phyloP scores from a whole-genome alignment of 2,888 invertebrate genomes.

The Lymantria monacha region DNA sequence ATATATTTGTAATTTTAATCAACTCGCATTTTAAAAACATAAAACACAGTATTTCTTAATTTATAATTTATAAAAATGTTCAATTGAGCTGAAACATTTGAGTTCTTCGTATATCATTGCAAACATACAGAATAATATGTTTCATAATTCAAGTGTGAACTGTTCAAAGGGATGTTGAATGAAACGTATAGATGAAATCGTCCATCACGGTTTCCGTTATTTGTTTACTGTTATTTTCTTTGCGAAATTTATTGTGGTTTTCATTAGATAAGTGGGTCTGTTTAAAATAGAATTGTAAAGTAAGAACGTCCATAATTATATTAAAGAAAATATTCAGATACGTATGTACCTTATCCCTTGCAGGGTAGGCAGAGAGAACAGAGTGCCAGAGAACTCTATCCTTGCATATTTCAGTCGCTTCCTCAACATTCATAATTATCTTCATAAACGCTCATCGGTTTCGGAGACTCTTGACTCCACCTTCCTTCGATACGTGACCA shows the following conservation, averaged over 20 bases:
- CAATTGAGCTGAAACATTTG: constrained; percentile 20
- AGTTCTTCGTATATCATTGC: constrained; percentile 28
- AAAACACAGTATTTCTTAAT: constrained; percentile 15
- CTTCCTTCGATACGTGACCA: too few relatives aligned
- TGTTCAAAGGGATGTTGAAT: constrained; percentile 39
- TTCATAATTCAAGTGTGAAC: constrained; percentile 28
- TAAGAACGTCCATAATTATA: background rate
- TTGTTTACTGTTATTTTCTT: constrained; percentile 11
- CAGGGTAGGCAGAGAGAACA: too few relatives aligned
- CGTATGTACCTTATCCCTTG: too few relatives aligned
- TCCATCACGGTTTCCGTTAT: constrained; percentile 13
- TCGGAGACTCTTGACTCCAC: too few relatives aligned
- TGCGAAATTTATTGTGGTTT: constrained; percentile 5
- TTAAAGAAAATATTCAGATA: background rate
- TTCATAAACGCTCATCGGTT: too few relatives aligned
- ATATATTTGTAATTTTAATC: too few relatives aligned
- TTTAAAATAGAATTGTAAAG: background rate
- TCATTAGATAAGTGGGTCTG: background rate
- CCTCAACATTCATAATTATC: too few relatives aligned
- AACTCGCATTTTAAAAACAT: too few relatives aligned
- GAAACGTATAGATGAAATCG: constrained; percentile 30
- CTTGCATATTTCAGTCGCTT: too few relatives aligned
- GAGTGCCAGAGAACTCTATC: too few relatives aligned
- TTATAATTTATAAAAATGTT: constrained; percentile 30
- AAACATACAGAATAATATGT: constrained; percentile 30